Evolutionary conservation across 2,797 vertebrate genomes (phyloP).

Genomic region (Odontamblyopus lacepedii): DNA sequence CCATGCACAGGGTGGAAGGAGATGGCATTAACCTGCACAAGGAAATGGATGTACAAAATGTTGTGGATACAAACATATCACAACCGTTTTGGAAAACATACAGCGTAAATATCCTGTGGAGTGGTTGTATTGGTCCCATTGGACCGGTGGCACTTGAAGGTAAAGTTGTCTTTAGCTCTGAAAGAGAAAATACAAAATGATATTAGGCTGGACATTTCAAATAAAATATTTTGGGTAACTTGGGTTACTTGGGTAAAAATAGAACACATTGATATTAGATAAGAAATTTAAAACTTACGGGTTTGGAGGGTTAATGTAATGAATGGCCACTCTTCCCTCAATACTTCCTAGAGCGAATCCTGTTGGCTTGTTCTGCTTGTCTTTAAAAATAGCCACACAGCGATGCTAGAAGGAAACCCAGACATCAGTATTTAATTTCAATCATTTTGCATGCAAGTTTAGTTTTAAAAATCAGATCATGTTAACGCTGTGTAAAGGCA

Average conservation of each 20-base stretch:
- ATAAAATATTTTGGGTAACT: background rate
- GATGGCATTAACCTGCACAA: constrained; percentile 92
- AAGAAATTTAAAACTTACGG: constrained; percentile 78
- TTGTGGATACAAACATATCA: background rate
- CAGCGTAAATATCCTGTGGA: constrained; percentile 98
- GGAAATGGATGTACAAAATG: background rate
- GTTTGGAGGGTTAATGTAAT: constrained; percentile 98
- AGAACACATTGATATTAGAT: background rate
- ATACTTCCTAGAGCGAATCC: constrained; percentile 98
- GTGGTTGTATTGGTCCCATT: constrained; percentile 98
- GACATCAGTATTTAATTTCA: background rate
- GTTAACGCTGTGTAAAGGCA: background rate
- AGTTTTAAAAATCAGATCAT: background rate
- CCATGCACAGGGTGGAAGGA: constrained; percentile 97
- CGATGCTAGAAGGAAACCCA: constrained; percentile 82
- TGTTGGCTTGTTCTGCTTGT: constrained; percentile 98
- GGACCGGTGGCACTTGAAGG: constrained; percentile 98
- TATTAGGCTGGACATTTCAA: background rate
- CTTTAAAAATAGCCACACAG: constrained; percentile 98
- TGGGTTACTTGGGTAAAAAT: background rate
- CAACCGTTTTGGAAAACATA: constrained; percentile 64
- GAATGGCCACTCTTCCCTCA: constrained; percentile 96
- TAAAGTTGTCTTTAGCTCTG: constrained; percentile 99
- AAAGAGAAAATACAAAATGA: background rate
- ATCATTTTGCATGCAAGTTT: background rate